phyloP scores from a whole-genome alignment of 2,113 vertebrate genomes.

The Amphiprion ocellaris region DNA sequence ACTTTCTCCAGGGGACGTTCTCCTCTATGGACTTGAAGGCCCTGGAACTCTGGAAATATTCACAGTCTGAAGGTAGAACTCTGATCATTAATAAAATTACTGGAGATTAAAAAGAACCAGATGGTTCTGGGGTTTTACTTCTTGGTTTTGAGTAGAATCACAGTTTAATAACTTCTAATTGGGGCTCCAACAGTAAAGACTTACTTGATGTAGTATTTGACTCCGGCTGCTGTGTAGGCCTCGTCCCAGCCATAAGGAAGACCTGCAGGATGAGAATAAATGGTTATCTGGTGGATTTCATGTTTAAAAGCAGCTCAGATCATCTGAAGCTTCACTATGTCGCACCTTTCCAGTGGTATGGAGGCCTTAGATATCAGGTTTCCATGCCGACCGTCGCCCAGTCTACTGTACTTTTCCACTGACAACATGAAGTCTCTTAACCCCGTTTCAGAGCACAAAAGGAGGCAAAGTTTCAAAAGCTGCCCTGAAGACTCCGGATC shows the following conservation, averaged over 20 bases:
- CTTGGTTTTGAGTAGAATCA: no score
- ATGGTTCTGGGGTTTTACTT: no score
- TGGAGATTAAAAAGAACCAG: no score
- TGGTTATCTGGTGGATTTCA: no score
- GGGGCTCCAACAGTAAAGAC: background rate
- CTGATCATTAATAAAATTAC: no score
- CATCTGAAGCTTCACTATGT: background rate
- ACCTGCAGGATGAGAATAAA: slow-evolving; percentile 75
- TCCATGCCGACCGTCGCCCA: background rate
- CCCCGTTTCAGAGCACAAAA: slow-evolving; percentile 5
- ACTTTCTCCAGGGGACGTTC: no score
- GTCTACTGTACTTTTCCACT: slow-evolving; percentile 33
- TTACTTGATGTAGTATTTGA: slow-evolving; percentile 96
- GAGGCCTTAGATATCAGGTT: slow-evolving; percentile 2
- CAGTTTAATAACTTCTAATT: no score
- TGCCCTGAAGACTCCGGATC: background rate
- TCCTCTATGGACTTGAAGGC: no score
- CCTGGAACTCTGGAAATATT: no score
- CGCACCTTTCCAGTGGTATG: background rate
- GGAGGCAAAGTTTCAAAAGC: background rate
- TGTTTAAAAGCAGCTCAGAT: no score
- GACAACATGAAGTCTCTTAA: slow-evolving; percentile 1
- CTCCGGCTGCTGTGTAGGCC: slow-evolving; percentile 92
- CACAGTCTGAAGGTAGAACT: no score
- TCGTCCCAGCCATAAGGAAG: slow-evolving; percentile 94